These are phyloP conservation scores for Florisuga fusca DNA, from an alignment of 2,797 vertebrate species.

Conservation along the genomic window DNA sequence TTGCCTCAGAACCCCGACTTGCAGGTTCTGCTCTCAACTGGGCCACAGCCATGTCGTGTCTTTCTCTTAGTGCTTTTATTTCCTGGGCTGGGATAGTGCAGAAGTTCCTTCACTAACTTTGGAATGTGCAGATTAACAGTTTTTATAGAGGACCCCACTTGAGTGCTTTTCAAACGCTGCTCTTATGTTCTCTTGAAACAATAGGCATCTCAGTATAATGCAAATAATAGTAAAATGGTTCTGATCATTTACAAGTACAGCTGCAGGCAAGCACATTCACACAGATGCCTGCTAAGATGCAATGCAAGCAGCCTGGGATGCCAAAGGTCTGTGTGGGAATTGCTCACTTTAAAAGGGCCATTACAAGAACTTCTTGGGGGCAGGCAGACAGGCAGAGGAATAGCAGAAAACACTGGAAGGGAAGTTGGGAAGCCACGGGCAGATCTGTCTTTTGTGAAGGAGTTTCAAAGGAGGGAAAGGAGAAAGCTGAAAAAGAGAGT, in stretches of 20 bases:
- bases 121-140: background rate
- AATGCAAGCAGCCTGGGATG: background rate
- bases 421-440: background rate
- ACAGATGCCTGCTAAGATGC: background rate
- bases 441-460: background rate
- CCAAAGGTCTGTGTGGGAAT: background rate
- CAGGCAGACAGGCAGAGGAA: background rate
- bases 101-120: background rate
- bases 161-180: background rate
- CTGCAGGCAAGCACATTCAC: slow-evolving; percentile 16
- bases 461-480: background rate
- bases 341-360: background rate
- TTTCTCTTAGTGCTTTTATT: background rate
- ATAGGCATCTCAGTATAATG: background rate
- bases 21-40: background rate
- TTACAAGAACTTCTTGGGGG: background rate
- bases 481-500: background rate
- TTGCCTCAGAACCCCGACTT: background rate
- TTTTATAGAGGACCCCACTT: background rate
- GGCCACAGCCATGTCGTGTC: background rate
- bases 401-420: background rate
- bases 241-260: slow-evolving; percentile 30
- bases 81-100: background rate
- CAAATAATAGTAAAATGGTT: slow-evolving; percentile 49
- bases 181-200: slow-evolving; percentile 10